phyloP scores from a whole-genome alignment of 1,140 invertebrate species.

The Phortica variegata region DNA sequence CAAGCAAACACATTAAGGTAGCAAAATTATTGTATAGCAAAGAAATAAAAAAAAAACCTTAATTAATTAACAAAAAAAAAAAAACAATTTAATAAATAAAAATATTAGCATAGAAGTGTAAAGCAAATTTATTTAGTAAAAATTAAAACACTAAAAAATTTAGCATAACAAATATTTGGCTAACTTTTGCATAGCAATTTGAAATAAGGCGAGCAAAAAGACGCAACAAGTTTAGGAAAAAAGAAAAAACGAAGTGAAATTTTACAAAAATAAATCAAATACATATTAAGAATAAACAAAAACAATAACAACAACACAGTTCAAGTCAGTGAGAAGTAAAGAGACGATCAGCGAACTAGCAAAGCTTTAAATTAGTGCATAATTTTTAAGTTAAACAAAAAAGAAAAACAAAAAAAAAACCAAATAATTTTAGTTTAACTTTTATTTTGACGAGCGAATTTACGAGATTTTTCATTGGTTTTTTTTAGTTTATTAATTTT shows the following conservation, averaged over 20 bases:
- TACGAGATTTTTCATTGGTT: no score
- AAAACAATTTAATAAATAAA: constrained; percentile 6
- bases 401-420: not conserved
- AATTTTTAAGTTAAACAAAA: constrained; percentile 4
- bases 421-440: constrained; percentile 19
- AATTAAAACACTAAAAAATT: no score
- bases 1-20: no score
- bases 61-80: constrained; percentile 14
- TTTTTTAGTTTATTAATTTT: constrained; percentile 28
- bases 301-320: constrained; percentile 1
- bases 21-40: not conserved
- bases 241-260: constrained; percentile 11
- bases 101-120: not conserved
- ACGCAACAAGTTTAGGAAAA: no score
- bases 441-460: no score
- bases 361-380: constrained; percentile 16
- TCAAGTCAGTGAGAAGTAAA: no score
- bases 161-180: no score
- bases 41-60: constrained; percentile 4
- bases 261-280: no score
- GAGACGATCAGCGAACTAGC: no score
- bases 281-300: no score
- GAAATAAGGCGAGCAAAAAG: no score
- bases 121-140: not conserved
- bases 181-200: no score